These are phyloP conservation scores for Gisinianus flammeolus DNA, from an alignment of 2,888 invertebrate genomes.

Conservation along the genomic window DNA sequence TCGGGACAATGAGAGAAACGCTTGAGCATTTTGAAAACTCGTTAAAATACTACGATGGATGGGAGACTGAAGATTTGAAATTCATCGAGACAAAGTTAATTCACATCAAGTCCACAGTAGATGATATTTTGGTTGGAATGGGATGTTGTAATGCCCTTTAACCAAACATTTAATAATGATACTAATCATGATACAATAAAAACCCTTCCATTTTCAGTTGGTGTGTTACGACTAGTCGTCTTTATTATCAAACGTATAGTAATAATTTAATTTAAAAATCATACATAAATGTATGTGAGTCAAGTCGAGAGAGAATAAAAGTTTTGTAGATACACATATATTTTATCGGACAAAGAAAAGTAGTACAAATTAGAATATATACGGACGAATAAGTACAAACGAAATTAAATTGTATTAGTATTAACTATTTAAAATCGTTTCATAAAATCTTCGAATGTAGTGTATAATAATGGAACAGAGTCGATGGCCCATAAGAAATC, in stretches of 20 bases:
- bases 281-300: too few species aligned
- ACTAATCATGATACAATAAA: too few species aligned
- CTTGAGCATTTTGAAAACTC: conserved; percentile 33
- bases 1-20: conserved; percentile 6
- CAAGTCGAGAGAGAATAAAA: too few species aligned
- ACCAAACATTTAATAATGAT: too few species aligned
- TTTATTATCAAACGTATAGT: too few species aligned
- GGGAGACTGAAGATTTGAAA: conserved; percentile 20
- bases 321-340: too few species aligned
- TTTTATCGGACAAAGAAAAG: too few species aligned
- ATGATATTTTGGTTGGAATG: not conserved
- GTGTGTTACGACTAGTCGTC: too few species aligned
- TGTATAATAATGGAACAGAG: conserved; percentile 69
- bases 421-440: conserved; percentile 58
- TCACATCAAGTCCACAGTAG: conserved; percentile 16
- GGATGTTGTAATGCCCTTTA: not conserved
- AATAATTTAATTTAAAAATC: too few species aligned
- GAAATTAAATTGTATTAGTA: not conserved
- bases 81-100: conserved; percentile 26
- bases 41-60: conserved; percentile 30
- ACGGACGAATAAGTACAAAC: too few species aligned
- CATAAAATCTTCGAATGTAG: conserved; percentile 65
- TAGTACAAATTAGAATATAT: too few species aligned
- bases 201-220: too few species aligned
- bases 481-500: conserved; percentile 75